These are phyloP conservation scores for Coturnix japonica DNA, from an alignment of 2,113 vertebrate species.

Conservation along the genomic window DNA sequence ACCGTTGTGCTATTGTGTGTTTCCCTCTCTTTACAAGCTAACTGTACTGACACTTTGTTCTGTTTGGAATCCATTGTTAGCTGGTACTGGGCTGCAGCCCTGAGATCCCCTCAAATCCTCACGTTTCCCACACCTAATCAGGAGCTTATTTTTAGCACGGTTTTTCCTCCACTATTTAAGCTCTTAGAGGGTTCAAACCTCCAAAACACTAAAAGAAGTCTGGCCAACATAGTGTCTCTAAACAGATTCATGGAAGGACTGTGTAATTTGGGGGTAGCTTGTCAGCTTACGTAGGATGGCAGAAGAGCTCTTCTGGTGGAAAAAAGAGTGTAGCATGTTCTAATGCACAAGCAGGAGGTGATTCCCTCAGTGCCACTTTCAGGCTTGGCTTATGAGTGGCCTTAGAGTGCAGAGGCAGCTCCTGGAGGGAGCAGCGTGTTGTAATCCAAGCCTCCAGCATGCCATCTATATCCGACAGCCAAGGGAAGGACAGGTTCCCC, in stretches of 20 bases:
- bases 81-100: slow-evolving; percentile 71
- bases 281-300: not conserved
- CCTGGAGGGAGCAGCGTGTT: slow-evolving; percentile 57
- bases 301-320: not conserved
- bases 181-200: not conserved
- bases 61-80: slow-evolving; percentile 78
- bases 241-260: not conserved
- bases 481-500: slow-evolving; percentile 6
- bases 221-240: not conserved
- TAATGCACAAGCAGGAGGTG: not conserved
- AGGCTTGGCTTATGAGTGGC: not conserved
- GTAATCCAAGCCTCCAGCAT: slow-evolving; percentile 14
- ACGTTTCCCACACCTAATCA: slow-evolving; percentile 66
- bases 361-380: slow-evolving; percentile 7
- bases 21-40: slow-evolving; percentile 78
- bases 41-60: slow-evolving; percentile 76
- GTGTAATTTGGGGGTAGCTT: not conserved
- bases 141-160: slow-evolving; percentile 68
- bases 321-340: not conserved
- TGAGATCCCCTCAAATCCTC: slow-evolving; percentile 61
- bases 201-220: slow-evolving; percentile 46
- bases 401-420: slow-evolving; percentile 21
- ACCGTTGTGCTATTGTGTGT: slow-evolving; percentile 80
- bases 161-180: slow-evolving; percentile 29
- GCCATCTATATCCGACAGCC: not conserved